Evolutionary conservation across 1,140 invertebrate species (phyloP).

Genomic region (Drosophila kikkawai): DNA sequence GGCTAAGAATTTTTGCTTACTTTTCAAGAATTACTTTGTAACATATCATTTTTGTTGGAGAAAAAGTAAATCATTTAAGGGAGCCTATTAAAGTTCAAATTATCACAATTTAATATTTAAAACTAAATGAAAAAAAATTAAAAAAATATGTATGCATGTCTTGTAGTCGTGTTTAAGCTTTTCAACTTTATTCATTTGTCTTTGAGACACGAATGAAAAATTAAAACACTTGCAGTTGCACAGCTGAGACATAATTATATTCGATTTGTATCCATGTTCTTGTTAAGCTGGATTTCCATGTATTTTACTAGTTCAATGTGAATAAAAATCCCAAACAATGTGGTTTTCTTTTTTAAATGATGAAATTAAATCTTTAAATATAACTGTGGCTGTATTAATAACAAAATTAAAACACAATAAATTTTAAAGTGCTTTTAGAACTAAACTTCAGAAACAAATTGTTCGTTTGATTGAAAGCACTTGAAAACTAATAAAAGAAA

Average conservation of each 20-base stretch:
- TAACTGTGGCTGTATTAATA: no score
- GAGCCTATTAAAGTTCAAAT: background rate
- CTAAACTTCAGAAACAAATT: no score
- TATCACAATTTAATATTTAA: background rate
- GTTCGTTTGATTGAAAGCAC: background rate
- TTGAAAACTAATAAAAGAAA: background rate
- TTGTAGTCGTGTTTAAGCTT: background rate
- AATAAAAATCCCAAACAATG: background rate
- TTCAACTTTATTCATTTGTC: background rate
- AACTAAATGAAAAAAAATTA: background rate
- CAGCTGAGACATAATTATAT: slow-evolving; percentile 9
- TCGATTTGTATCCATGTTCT: background rate
- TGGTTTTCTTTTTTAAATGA: background rate
- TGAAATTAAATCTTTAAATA: no score
- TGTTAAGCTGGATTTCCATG: background rate
- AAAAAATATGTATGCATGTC: background rate
- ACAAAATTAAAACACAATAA: background rate
- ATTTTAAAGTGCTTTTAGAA: background rate
- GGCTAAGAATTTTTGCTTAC: no score
- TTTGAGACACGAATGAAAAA: background rate
- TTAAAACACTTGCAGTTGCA: slow-evolving; percentile 3
- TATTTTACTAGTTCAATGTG: background rate
- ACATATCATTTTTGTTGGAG: no score
- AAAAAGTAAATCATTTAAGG: no score
- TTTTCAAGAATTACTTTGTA: background rate